phyloP scores from a whole-genome alignment of 2,888 invertebrate genomes.

The Drepana falcataria region DNA sequence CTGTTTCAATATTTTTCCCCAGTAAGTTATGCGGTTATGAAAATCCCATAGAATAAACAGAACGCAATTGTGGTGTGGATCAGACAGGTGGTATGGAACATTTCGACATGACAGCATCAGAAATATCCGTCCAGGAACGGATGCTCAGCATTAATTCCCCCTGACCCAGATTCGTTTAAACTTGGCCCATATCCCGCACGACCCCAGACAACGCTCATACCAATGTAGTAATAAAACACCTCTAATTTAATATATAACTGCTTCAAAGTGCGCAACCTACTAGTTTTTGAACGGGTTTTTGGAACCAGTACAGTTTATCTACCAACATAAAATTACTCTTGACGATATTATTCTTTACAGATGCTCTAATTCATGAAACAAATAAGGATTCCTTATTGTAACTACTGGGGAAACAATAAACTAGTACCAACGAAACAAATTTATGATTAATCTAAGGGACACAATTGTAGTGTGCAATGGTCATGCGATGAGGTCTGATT shows the following conservation, averaged over 20 bases:
- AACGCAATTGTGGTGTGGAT: too few relatives aligned
- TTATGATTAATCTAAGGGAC: not conserved
- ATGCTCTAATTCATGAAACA: too few relatives aligned
- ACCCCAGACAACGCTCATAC: conserved; percentile 33
- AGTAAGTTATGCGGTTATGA: too few relatives aligned
- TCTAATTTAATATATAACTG: conserved; percentile 6
- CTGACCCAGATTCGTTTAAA: conserved; percentile 64
- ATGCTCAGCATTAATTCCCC: conserved; percentile 53
- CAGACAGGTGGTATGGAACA: not conserved
- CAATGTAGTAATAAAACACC: conserved; percentile 20
- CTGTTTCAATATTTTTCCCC: too few relatives aligned
- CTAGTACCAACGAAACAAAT: too few relatives aligned
- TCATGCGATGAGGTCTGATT: not conserved
- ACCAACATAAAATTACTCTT: too few relatives aligned
- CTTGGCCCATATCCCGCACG: conserved; percentile 60
- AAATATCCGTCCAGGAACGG: conserved; percentile 51
- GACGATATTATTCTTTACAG: too few relatives aligned
- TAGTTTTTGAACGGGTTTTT: not conserved
- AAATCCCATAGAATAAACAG: too few relatives aligned
- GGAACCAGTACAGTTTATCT: not conserved
- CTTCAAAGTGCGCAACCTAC: not conserved
- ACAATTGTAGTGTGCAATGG: not conserved
- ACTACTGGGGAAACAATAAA: too few relatives aligned
- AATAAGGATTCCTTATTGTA: too few relatives aligned
- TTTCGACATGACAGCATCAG: conserved; percentile 27